Conservation (phyloP, 2,888 invertebrate species). For the Sarcophaga subvicina region DNA sequence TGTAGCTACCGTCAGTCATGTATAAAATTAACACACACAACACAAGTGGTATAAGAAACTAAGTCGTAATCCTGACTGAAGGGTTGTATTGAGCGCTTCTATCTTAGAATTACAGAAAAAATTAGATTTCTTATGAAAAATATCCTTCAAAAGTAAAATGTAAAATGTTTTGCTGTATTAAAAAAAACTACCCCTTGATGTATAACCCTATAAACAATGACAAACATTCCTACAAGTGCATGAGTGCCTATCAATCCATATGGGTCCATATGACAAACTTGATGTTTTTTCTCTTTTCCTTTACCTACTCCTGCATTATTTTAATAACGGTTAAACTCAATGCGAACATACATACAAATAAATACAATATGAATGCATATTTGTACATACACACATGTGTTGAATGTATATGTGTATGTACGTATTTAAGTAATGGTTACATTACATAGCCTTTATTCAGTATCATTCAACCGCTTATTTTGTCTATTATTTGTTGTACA, state of each 20-base stretch:
- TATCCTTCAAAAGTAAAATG: no score
- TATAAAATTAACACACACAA: no score
- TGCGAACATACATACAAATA: constrained; percentile 16
- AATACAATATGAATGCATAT: neutral
- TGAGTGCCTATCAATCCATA: neutral
- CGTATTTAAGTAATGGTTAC: constrained; percentile 12
- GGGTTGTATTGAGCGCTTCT: no score
- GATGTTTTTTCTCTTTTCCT: constrained; percentile 1
- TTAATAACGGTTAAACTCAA: neutral
- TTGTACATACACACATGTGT: no score
- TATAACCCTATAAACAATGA: neutral
- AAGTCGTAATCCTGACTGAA: no score
- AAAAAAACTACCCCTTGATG: neutral
- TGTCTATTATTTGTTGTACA: constrained; percentile 30
- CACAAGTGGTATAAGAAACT: no score
- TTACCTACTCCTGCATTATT: constrained; percentile 7
- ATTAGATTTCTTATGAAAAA: no score
- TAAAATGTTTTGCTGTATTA: no score
- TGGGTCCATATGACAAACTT: constrained; percentile 28
- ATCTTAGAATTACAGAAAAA: no score
- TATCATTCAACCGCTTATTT: constrained; percentile 29
- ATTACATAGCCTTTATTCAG: constrained; percentile 35
- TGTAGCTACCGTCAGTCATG: no score
- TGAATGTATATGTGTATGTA: neutral
- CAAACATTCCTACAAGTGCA: neutral